phyloP scores from a whole-genome alignment of 2,797 vertebrate species.

The Xerus rutilus region DNA sequence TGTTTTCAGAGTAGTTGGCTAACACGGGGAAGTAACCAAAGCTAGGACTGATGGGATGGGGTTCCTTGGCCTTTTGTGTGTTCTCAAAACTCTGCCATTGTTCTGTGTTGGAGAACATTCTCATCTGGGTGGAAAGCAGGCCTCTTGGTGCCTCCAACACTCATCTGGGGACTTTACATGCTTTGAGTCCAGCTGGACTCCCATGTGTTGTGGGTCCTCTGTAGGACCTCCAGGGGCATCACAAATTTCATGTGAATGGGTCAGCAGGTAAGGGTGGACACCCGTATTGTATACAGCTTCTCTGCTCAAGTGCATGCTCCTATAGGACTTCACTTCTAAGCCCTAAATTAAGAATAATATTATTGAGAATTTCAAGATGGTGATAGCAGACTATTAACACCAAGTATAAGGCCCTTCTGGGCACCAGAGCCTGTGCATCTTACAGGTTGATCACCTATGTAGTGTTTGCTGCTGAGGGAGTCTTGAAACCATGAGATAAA shows the following conservation, averaged over 20 bases:
- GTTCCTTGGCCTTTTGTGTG: neutral
- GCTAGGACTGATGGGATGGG: too few species aligned
- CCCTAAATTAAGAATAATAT: neutral
- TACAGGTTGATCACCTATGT: neutral
- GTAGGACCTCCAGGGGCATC: neutral
- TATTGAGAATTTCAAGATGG: neutral
- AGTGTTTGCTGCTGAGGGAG: neutral
- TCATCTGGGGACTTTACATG: neutral
- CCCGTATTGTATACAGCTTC: rapidly evolving
- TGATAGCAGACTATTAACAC: neutral
- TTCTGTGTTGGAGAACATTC: neutral
- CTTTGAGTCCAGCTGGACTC: neutral
- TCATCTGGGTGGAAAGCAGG: neutral
- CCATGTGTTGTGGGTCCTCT: rapidly evolving
- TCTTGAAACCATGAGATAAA: neutral
- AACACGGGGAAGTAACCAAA: neutral
- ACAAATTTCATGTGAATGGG: rapidly evolving
- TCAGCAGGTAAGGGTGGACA: neutral
- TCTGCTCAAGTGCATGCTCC: neutral
- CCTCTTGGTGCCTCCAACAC: neutral
- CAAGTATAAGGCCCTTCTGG: neutral
- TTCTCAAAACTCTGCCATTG: neutral
- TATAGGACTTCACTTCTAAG: neutral
- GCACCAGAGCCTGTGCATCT: too few species aligned
- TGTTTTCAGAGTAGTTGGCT: neutral